Conservation (phyloP, 1,140 invertebrate species). For the Dreissena polymorpha region DNA sequence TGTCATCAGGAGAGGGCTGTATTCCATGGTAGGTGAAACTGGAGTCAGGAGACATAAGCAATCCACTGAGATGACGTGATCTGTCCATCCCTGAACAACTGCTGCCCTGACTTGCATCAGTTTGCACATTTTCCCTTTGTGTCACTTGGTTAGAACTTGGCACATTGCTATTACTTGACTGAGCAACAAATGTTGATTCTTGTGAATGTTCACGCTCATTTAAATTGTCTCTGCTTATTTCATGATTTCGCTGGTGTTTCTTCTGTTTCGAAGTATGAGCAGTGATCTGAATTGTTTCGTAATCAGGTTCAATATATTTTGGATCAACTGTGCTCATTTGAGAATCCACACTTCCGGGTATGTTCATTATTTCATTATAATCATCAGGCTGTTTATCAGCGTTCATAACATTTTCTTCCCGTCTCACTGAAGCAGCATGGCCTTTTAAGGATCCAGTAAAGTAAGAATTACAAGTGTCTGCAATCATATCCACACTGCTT, state of each 20-base stretch:
- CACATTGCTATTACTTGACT: no score
- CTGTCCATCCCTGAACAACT: background rate
- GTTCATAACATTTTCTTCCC: background rate
- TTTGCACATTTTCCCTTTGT: no score
- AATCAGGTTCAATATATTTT: background rate
- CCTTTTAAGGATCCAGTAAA: no score
- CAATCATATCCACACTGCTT: slow-evolving; percentile 34
- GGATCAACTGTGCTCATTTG: slow-evolving; percentile 1
- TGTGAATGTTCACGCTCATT: no score
- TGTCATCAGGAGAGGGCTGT: slow-evolving; percentile 43
- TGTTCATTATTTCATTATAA: background rate
- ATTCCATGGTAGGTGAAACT: background rate
- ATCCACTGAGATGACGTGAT: slow-evolving; percentile 23
- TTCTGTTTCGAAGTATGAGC: background rate
- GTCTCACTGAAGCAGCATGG: background rate
- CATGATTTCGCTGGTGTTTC: no score
- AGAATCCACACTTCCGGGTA: background rate
- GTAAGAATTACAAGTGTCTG: slow-evolving; percentile 24
- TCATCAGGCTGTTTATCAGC: background rate
- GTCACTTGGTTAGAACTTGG: no score
- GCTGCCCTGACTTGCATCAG: no score
- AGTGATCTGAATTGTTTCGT: background rate
- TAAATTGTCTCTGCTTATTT: no score
- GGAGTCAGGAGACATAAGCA: slow-evolving; percentile 16
- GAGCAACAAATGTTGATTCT: no score